Evolutionary conservation across 2,113 vertebrate species (phyloP), one percentile per base, ranked within the genome.

Genomic region (Glaucomys volans): DNA sequence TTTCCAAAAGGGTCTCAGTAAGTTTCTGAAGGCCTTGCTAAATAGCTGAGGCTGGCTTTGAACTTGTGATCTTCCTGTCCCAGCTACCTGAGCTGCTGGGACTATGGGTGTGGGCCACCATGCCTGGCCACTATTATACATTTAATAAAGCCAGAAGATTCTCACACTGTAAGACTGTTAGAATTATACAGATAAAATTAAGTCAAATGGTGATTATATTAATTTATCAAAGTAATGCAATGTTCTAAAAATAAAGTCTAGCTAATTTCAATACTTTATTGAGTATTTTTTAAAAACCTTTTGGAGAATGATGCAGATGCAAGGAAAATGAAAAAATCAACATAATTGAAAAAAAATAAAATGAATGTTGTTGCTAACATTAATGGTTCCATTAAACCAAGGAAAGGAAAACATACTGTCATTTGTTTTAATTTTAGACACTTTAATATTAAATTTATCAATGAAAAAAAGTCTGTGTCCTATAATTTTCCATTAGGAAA

Each of bases 391-490:
- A 42, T 85, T 93, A 95, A 85, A 62, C 22, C 16, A 85, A 59
- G 64, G 40, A 87, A 87, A 92, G 13, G 32, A 18, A 66, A 81
- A 64, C 0, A 66, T 93, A 64, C 26, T 87, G 30, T 42, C 16
- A 92, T 96, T 87, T 90, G 8, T 76, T 96, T 96, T 82, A 44
- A 72, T 90, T 94, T 97, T 74, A 87, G 47, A 64, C 13, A 84
- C 5, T 4, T 20, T 71, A 74, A 85, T 54, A 85, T 50, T 74
- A 62, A 86, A 82, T 82, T 93, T 85, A 83, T 59, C 42, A 92
- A 77, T 66, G 72, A 91, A 93, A 54, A 50, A 14, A 95, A 88
- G 12, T 86, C 40, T 84, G 28, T 16, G 11, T 62, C n/a, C 52
- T 86, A 47, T 52, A 93, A 44, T 75, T 91, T 84, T 80, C 12